Conservation (phyloP, 2,797 vertebrate species). For the Rhinogobio ventralis region DNA sequence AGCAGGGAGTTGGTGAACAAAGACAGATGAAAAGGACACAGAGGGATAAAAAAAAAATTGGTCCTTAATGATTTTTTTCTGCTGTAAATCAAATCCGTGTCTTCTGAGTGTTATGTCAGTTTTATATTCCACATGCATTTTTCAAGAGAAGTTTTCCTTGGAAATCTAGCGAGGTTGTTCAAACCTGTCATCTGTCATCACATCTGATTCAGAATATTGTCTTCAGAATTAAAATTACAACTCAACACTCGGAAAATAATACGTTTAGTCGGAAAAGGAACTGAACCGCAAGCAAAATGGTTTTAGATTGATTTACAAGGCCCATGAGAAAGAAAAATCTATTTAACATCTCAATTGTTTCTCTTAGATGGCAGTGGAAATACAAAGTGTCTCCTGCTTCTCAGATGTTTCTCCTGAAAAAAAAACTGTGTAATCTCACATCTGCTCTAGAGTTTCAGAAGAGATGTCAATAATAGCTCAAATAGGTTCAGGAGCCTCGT, state of each 20-base stretch:
- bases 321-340: neutral
- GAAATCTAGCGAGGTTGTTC: constrained; percentile 58
- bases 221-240: neutral
- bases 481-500: neutral
- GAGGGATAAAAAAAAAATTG: constrained; percentile 56
- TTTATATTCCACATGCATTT: constrained; percentile 35
- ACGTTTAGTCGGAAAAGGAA: neutral
- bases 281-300: neutral
- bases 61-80: constrained; percentile 64
- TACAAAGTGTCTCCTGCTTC: neutral
- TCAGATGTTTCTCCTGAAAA: neutral
- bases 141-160: constrained; percentile 64
- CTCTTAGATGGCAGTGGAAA: neutral
- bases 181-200: constrained; percentile 5
- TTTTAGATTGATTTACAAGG: neutral
- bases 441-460: neutral
- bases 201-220: neutral
- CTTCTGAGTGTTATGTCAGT: constrained; percentile 58
- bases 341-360: neutral
- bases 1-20: constrained; percentile 52
- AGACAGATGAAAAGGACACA: constrained; percentile 67
- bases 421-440: neutral
- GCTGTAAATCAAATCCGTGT: constrained; percentile 64
- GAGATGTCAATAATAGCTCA: neutral
- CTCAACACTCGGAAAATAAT: neutral